These are phyloP conservation scores for Rafetus swinhoei DNA, from an alignment of 2,113 vertebrate species.

Conservation along the genomic window DNA sequence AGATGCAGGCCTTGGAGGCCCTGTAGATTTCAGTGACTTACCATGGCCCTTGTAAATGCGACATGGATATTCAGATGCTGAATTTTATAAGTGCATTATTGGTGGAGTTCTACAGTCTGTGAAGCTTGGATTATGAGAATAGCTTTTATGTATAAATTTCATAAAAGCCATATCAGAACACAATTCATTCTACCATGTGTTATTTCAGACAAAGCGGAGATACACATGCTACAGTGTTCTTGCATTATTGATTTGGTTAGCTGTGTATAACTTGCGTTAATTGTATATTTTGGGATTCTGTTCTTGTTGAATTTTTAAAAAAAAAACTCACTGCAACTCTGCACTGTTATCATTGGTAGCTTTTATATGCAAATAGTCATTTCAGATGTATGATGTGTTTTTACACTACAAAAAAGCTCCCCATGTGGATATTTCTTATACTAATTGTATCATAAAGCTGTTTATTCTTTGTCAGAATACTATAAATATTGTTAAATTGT, in stretches of 20 bases:
- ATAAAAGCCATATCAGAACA: slow-evolving; percentile 80
- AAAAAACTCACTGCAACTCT: slow-evolving; percentile 79
- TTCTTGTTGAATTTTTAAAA: slow-evolving; percentile 78
- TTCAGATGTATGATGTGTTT: slow-evolving; percentile 92
- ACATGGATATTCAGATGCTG: slow-evolving; percentile 55
- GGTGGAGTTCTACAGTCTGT: slow-evolving; percentile 78
- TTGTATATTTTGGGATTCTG: slow-evolving; percentile 87
- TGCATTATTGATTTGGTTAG: slow-evolving; percentile 80
- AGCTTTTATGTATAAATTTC: slow-evolving; percentile 79
- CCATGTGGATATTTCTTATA: slow-evolving; percentile 92
- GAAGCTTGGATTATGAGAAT: slow-evolving; percentile 73
- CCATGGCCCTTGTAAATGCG: slow-evolving; percentile 95
- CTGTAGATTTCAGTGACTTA: slow-evolving; percentile 98
- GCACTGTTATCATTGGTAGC: slow-evolving; percentile 84
- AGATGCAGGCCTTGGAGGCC: slow-evolving; percentile 95
- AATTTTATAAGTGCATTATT: slow-evolving; percentile 81
- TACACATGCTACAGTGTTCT: slow-evolving; percentile 82
- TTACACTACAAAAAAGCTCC: slow-evolving; percentile 90
- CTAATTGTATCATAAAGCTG: slow-evolving; percentile 95
- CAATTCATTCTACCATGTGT: slow-evolving; percentile 81
- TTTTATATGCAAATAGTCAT: slow-evolving; percentile 86
- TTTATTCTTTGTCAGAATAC: slow-evolving; percentile 99
- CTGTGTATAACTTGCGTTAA: slow-evolving; percentile 85
- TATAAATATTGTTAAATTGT: slow-evolving; percentile 99
- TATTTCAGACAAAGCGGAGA: slow-evolving; percentile 84